These are phyloP conservation scores for Brachionus koreanus DNA, from an alignment of 1,140 invertebrate genomes.

Conservation along the genomic window DNA sequence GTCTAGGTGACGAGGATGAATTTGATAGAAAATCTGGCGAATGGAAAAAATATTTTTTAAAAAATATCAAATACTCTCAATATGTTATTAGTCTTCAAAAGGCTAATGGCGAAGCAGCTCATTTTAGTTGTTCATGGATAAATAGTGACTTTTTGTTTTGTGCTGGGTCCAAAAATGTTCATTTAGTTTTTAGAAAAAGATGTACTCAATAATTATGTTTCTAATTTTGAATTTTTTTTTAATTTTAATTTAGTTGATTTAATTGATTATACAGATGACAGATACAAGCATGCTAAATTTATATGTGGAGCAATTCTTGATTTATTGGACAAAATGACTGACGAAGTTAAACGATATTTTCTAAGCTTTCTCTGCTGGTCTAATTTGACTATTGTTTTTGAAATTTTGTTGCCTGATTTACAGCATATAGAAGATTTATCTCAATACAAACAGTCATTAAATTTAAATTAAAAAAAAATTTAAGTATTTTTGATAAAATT, in stretches of 20 bases:
- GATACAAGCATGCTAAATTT: constrained; percentile 55
- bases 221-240: background rate
- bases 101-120: constrained; percentile 62
- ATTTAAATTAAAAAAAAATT: background rate
- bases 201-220: constrained; percentile 46
- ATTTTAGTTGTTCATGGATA: constrained; percentile 57
- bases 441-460: constrained; percentile 50
- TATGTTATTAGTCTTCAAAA: constrained; percentile 57
- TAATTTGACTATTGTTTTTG: constrained; percentile 58
- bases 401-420: constrained; percentile 58
- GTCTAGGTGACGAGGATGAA: constrained; percentile 62
- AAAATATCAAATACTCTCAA: constrained; percentile 51
- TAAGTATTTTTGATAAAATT: constrained; percentile 3
- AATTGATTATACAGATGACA: constrained; percentile 54
- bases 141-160: constrained; percentile 54
- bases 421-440: constrained; percentile 61
- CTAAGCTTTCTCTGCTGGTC: constrained; percentile 51
- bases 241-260: constrained; percentile 53
- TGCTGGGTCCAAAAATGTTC: constrained; percentile 62
- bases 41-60: constrained; percentile 57
- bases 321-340: constrained; percentile 50
- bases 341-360: constrained; percentile 46
- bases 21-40: constrained; percentile 48
- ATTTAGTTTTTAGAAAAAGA: constrained; percentile 58
- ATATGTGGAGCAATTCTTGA: constrained; percentile 55